Evolutionary conservation across 1,140 invertebrate genomes (phyloP).

Genomic region (Ganaspis sp.): DNA sequence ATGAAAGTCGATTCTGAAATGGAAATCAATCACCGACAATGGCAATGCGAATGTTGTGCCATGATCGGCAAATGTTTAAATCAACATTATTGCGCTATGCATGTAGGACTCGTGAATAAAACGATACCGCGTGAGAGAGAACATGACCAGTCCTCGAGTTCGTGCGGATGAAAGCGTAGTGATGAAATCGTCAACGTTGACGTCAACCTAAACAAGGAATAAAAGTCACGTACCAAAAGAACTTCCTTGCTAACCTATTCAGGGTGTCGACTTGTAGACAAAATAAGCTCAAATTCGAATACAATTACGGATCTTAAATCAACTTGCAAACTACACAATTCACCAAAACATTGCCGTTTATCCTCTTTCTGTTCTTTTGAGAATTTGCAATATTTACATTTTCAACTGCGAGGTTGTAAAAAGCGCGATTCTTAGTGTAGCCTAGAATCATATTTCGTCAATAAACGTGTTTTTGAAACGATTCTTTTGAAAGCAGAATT

Average conservation of each 20-base stretch:
- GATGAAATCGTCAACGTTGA: constrained; percentile 16
- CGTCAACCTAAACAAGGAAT: not conserved
- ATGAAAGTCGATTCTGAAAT: not conserved
- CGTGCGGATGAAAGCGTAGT: constrained; percentile 1
- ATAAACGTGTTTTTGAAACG: not conserved
- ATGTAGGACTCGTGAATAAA: constrained; percentile 1
- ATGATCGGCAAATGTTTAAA: not conserved
- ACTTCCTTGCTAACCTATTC: not conserved
- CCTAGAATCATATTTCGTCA: not conserved
- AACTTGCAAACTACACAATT: not conserved
- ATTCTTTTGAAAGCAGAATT: no score
- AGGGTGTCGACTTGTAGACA: not conserved
- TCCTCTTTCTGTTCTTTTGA: not conserved
- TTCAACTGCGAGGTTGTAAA: not conserved
- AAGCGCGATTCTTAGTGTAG: not conserved
- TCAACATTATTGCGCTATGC: constrained; percentile 13
- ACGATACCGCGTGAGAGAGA: constrained; percentile 7
- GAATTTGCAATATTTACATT: no score
- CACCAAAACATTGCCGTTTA: not conserved
- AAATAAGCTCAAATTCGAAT: not conserved
- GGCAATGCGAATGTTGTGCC: not conserved
- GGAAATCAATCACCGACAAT: constrained; percentile 3
- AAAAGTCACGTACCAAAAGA: not conserved
- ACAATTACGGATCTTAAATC: not conserved
- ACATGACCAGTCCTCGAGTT: constrained; percentile 18